Conservation (phyloP, 2,888 invertebrate genomes). For the Philopedon plagiatum region DNA sequence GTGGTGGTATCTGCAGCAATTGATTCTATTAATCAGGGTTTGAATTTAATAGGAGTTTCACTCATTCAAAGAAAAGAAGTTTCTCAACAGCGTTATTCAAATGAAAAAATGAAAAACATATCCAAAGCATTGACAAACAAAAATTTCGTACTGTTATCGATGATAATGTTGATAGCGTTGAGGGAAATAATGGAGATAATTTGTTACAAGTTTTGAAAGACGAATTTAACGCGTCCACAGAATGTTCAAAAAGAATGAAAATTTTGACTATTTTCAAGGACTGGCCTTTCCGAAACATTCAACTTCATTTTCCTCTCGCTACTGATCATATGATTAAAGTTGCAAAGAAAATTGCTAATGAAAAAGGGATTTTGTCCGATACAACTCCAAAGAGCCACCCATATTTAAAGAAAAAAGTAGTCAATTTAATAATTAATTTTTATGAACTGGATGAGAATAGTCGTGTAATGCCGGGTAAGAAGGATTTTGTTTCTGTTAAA, state of each 20-base stretch:
- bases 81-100: too few relatives aligned
- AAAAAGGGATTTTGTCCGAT: background rate
- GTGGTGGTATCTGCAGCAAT: too few relatives aligned
- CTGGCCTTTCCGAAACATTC: background rate
- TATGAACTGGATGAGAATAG: background rate
- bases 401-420: background rate
- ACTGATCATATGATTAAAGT: background rate
- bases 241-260: background rate
- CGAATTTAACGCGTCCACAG: background rate
- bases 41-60: too few relatives aligned
- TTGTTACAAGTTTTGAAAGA: background rate
- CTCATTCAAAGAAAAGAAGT: too few relatives aligned
- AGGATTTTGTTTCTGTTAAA: background rate
- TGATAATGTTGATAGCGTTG: background rate
- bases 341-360: background rate
- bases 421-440: background rate
- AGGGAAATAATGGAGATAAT: background rate
- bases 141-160: background rate
- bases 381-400: background rate
- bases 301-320: background rate
- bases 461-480: background rate
- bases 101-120: background rate
- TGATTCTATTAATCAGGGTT: too few relatives aligned
- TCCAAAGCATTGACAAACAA: background rate
- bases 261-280: background rate